These are phyloP conservation scores for Aphodius granarius DNA, from an alignment of 2,888 invertebrate species.

Conservation along the genomic window DNA sequence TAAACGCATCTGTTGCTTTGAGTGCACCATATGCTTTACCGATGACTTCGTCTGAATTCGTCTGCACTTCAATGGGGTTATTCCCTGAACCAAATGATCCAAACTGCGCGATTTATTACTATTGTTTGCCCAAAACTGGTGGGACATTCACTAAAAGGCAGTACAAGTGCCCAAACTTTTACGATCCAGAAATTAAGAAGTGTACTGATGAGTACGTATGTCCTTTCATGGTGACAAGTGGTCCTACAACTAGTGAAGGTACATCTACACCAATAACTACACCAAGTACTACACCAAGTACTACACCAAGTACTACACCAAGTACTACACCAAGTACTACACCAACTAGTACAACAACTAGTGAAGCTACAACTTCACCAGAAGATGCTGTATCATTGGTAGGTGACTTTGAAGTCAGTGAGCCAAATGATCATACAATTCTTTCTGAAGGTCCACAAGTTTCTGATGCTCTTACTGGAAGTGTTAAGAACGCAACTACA, in stretches of 20 bases:
- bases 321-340: background rate
- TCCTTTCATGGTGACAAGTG: background rate
- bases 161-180: background rate
- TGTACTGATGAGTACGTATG: slow-evolving; percentile 1
- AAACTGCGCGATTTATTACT: slow-evolving; percentile 21
- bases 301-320: background rate
- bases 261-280: background rate
- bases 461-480: background rate
- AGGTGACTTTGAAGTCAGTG: background rate
- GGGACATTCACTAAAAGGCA: slow-evolving; percentile 40
- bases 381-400: background rate
- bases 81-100: slow-evolving; percentile 50
- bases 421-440: background rate
- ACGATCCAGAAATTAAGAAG: background rate
- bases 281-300: background rate
- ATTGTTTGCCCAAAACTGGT: slow-evolving; percentile 2
- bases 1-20: background rate
- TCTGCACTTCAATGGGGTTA: slow-evolving; percentile 48
- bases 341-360: background rate
- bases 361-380: background rate
- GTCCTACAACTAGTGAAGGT: background rate
- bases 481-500: background rate
- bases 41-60: background rate
- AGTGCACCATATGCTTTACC: background rate
- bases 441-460: background rate